A percentile compares a stretch with the other conserved stretches of the same genome.
These are phyloP conservation scores for Bugulina stolonifera DNA, from an alignment of 2,888 invertebrate genomes.

Conservation along the genomic window DNA sequence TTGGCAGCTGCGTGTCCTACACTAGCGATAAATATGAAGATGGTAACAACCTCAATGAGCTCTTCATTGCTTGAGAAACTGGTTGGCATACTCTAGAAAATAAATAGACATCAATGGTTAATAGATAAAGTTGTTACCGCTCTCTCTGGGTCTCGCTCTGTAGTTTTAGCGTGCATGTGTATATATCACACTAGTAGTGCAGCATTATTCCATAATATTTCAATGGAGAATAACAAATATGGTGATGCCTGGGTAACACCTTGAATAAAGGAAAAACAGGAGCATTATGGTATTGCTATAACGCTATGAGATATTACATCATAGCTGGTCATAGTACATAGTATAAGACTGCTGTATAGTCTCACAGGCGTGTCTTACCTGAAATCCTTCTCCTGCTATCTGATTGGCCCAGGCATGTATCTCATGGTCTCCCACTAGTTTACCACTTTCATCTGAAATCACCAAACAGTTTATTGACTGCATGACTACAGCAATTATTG, in stretches of 20 bases:
- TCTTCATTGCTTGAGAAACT: slow-evolving; percentile 6
- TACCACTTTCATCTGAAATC: slow-evolving; percentile 28
- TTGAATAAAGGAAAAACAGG: too few species aligned
- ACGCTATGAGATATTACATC: too few species aligned
- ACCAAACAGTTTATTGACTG: neutral
- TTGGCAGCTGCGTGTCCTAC: slow-evolving; percentile 42
- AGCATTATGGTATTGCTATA: too few species aligned
- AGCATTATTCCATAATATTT: too few species aligned
- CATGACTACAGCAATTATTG: neutral
- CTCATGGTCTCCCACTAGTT: slow-evolving; percentile 35
- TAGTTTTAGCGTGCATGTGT: neutral
- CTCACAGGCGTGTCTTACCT: too few species aligned
- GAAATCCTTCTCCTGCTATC: slow-evolving; percentile 31
- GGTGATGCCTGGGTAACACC: too few species aligned
- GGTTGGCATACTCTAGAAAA: neutral
- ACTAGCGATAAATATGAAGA: slow-evolving; percentile 42
- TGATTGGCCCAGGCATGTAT: slow-evolving; percentile 46
- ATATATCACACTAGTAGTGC: too few species aligned
- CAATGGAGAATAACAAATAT: too few species aligned
- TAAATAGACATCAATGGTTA: neutral
- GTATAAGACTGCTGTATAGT: too few species aligned
- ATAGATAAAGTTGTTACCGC: neutral
- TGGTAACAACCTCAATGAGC: slow-evolving; percentile 32
- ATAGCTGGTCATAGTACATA: too few species aligned
- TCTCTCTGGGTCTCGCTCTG: neutral